Evolutionary conservation across 2,888 invertebrate species (phyloP).

Genomic region (Andrena bucephala): DNA sequence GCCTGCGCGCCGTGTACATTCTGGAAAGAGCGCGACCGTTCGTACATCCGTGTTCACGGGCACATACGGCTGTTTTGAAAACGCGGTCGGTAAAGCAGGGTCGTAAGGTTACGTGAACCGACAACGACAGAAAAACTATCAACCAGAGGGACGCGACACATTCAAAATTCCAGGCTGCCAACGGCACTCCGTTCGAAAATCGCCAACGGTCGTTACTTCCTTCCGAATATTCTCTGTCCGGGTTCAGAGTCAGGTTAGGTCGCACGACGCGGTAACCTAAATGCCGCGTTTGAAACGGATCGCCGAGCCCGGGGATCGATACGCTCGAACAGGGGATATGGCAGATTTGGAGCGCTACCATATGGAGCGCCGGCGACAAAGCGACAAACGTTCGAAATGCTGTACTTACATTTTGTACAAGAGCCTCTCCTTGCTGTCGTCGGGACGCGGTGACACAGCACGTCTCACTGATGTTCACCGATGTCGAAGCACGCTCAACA

Average conservation of each 20-base stretch:
- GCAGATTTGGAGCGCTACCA: conserved; percentile 43
- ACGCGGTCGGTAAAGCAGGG: conserved; percentile 31
- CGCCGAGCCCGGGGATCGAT: conserved; percentile 11
- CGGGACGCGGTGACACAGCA: conserved; percentile 62
- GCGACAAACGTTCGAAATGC: neutral
- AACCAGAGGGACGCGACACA: neutral
- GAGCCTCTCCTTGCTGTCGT: conserved; percentile 56
- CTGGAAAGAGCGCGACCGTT: conserved; percentile 63
- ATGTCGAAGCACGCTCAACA: conserved; percentile 35
- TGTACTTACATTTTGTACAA: conserved; percentile 64
- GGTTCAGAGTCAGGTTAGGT: neutral
- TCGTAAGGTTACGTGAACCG: neutral
- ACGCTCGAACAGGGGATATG: neutral
- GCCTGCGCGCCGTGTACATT: conserved; percentile 52
- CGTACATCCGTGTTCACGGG: conserved; percentile 50
- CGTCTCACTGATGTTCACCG: conserved; percentile 53
- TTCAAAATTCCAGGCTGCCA: neutral
- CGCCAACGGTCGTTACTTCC: neutral
- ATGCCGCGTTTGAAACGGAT: conserved; percentile 23
- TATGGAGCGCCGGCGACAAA: conserved; percentile 47
- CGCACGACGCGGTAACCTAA: conserved; percentile 8
- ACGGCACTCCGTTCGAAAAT: neutral
- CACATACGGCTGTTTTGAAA: conserved; percentile 38
- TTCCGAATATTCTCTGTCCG: neutral
- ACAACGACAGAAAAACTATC: neutral